Percentiles rank a stretch among this genome's conserved stretches.
Evolutionary conservation across 64 coral and sea anemone species (phyloP).

Genomic region (Montipora efflorescens): DNA sequence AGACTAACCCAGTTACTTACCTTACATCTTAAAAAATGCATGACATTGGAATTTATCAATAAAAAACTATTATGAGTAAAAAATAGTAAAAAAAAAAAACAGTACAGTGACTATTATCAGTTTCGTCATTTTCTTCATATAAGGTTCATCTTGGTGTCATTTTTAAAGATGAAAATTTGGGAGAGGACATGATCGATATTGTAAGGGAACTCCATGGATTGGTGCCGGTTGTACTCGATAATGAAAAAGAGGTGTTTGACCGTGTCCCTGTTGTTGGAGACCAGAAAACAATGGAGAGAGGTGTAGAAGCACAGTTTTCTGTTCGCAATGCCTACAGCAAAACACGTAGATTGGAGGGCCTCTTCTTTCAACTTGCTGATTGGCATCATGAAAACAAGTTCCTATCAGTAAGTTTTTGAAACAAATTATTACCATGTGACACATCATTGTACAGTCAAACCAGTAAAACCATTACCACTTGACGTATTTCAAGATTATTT

Average conservation of each 20-base stretch:
- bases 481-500: neutral
- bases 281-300: constrained; percentile 63
- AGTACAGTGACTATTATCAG: no score
- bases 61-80: no score
- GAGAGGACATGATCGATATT: constrained; percentile 41
- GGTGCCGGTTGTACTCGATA: constrained; percentile 10
- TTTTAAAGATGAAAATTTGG: neutral
- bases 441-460: neutral
- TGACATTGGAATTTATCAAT: no score
- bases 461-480: neutral
- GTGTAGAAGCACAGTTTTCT: constrained; percentile 61
- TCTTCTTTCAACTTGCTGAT: constrained; percentile 73
- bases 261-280: constrained; percentile 67
- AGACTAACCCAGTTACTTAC: no score
- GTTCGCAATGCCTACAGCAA: constrained; percentile 64
- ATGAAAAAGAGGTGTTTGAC: constrained; percentile 30
- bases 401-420: constrained; percentile 35
- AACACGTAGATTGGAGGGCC: constrained; percentile 32
- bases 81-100: no score
- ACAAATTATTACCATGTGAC: neutral
- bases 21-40: no score
- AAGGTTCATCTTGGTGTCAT: neutral
- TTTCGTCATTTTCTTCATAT: neutral
- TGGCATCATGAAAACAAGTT: constrained; percentile 83
- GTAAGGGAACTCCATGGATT: constrained; percentile 25